These are phyloP conservation scores for Rugalucina vietnamica DNA, from an alignment of 2,888 invertebrate species.

Conservation along the genomic window DNA sequence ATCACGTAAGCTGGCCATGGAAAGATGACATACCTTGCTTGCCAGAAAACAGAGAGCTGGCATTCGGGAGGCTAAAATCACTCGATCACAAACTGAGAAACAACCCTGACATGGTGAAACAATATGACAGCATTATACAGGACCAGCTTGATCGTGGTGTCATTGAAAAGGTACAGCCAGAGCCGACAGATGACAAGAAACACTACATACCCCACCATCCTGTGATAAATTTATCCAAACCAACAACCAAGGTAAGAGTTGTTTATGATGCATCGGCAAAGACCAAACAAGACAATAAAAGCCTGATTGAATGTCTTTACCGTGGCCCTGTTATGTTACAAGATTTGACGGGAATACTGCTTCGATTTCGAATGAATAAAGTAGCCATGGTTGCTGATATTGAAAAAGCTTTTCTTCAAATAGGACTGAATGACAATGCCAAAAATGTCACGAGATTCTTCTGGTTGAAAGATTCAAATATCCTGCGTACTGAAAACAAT, in stretches of 20 bases:
- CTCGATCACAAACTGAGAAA: neutral
- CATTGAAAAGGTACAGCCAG: constrained; percentile 28
- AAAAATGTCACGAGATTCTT: constrained; percentile 28
- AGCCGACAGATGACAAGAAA: neutral
- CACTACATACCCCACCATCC: constrained; percentile 45
- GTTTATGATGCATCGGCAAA: constrained; percentile 35
- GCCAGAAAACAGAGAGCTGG: constrained; percentile 28
- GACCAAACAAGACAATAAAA: constrained; percentile 9
- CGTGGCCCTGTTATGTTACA: constrained; percentile 34
- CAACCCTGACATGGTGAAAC: constrained; percentile 18
- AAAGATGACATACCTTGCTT: constrained; percentile 20
- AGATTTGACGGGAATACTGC: constrained; percentile 27
- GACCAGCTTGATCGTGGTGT: constrained; percentile 33
- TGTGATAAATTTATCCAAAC: constrained; percentile 21
- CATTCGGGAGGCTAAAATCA: constrained; percentile 33
- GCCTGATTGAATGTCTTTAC: constrained; percentile 46
- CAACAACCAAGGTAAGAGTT: constrained; percentile 20
- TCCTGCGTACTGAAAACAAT: neutral
- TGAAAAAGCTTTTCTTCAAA: constrained; percentile 29
- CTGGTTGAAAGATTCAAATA: constrained; percentile 21
- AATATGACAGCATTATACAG: constrained; percentile 28
- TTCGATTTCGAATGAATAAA: constrained; percentile 21
- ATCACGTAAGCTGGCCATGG: constrained; percentile 42
- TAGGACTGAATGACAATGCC: neutral
- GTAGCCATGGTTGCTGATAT: constrained; percentile 27